Conservation (phyloP, 2,797 vertebrate species). For the Danio tinwini region DNA sequence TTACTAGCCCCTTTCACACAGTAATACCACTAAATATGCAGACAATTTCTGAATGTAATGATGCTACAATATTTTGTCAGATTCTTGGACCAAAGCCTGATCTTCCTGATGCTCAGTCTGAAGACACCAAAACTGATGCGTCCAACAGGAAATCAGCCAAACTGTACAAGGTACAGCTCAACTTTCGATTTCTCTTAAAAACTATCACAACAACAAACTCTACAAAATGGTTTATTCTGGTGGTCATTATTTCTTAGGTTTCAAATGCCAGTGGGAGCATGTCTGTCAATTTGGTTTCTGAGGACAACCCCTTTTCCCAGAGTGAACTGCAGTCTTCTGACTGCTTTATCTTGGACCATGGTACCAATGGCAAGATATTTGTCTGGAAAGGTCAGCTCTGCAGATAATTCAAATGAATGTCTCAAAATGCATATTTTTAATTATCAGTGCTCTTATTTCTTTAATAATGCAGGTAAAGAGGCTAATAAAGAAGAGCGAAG, state of each 20-base stretch:
- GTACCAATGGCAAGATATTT: conserved; percentile 67
- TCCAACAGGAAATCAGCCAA: conserved; percentile 66
- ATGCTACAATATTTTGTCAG: conserved; percentile 51
- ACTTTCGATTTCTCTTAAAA: not conserved
- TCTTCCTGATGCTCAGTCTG: conserved; percentile 61
- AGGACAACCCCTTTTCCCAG: conserved; percentile 70
- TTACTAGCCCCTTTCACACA: too few relatives aligned
- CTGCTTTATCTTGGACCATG: conserved; percentile 76
- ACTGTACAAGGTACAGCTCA: conserved; percentile 68
- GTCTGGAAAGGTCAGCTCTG: conserved; percentile 75
- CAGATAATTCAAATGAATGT: not conserved
- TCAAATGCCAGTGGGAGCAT: conserved; percentile 70
- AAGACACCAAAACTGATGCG: conserved; percentile 65
- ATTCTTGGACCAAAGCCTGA: conserved; percentile 72
- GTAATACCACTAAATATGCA: too few relatives aligned
- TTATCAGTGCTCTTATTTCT: not conserved
- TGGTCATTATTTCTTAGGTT: conserved; percentile 57
- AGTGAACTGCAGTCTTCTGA: conserved; percentile 66
- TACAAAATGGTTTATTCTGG: not conserved
- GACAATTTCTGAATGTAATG: not conserved
- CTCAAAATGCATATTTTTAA: not conserved
- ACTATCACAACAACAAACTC: not conserved
- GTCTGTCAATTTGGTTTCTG: conserved; percentile 65
- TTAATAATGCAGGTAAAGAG: conserved; percentile 64
- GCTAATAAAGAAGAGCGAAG: conserved; percentile 67